Percentiles rank a stretch among this genome's conserved stretches.
phyloP scores from a whole-genome alignment of 2,113 vertebrate species.

The Chaetorhynchus papuensis region DNA sequence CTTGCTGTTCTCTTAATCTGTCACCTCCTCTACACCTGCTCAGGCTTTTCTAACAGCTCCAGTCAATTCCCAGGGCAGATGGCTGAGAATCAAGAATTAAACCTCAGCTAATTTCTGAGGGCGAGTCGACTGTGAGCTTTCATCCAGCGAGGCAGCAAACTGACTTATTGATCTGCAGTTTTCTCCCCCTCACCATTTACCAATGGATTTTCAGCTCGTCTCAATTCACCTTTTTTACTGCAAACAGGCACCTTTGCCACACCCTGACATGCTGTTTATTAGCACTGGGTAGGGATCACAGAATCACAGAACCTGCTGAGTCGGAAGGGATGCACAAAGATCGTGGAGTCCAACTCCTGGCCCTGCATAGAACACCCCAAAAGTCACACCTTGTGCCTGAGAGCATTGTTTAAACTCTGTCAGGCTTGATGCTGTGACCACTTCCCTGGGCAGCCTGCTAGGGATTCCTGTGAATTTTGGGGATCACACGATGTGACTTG shows the following conservation, averaged over 20 bases:
- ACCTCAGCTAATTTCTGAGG: conserved; percentile 29
- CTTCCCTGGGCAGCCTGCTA: neutral
- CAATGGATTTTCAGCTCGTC: neutral
- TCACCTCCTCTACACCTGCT: conserved; percentile 55
- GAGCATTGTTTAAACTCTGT: neutral
- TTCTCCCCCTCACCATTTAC: neutral
- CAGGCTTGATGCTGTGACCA: neutral
- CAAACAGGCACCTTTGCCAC: neutral
- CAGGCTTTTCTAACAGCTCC: conserved; percentile 28
- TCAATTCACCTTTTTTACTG: neutral
- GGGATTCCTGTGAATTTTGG: neutral
- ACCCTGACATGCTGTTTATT: rapidly evolving
- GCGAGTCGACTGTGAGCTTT: neutral
- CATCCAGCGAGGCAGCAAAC: neutral
- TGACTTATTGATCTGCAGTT: neutral
- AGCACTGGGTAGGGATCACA: neutral
- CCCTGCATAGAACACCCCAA: neutral
- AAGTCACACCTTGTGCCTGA: neutral
- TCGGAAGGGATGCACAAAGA: neutral
- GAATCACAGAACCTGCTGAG: neutral
- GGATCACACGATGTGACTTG: neutral
- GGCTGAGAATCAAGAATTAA: conserved; percentile 12
- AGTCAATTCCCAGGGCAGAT: conserved; percentile 21
- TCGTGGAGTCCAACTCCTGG: neutral
- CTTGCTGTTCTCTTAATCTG: conserved; percentile 58